Base-by-base conservation (phyloP, 1,140 invertebrate genomes). In the Ostrea denselamellosa region DNA sequence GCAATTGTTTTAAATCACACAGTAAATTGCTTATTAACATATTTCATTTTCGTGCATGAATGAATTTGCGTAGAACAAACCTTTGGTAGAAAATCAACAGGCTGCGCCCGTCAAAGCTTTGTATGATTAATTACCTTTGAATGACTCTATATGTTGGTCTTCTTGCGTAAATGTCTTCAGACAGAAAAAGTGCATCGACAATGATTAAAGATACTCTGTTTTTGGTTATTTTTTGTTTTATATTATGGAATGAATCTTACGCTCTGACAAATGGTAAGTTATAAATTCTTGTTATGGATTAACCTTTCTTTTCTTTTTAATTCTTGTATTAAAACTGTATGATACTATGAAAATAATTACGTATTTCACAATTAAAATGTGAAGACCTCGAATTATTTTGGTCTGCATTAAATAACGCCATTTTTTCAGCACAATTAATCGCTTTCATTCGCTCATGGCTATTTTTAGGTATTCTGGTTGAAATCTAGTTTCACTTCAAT, bases 51-150 rank as follows among this genome's bases (percentile, higher is more conserved):
- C 68, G 12, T 77, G 68, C 68, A 77, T 77, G 68, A 77, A 77
- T 77, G 68, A 77, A 77, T 77, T 77, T 77, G 68, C 68, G 68
- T 77, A 77, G 25, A 77, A 77, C 28, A 34, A 77, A 28, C 68
- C 68, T 77, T 77, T 77, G 9, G 28, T 28, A 34, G 68, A 34
- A 28, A 77, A 28, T 77, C 68, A 77, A 77, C 68, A 77, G 28
- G 68, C 68, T 77, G 68, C 68, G 68, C 68, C 68, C 68, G 68
- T 28, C 68, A 71, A 71, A 71, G 68, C 68, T 12, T 5, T 77
- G 68, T 25, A 77, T 28, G 68, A 77, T 77, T 77, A 77, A 77
- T 77, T 77, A 77, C 25, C 68, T 22, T 12, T 34, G 28, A 77
- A 77, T 77, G 68, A 77, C 68, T 25, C 68, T 77, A 77, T 77